Evolutionary conservation across 2,888 invertebrate species (phyloP).

Genomic region (Caenorhabditis angaria): DNA sequence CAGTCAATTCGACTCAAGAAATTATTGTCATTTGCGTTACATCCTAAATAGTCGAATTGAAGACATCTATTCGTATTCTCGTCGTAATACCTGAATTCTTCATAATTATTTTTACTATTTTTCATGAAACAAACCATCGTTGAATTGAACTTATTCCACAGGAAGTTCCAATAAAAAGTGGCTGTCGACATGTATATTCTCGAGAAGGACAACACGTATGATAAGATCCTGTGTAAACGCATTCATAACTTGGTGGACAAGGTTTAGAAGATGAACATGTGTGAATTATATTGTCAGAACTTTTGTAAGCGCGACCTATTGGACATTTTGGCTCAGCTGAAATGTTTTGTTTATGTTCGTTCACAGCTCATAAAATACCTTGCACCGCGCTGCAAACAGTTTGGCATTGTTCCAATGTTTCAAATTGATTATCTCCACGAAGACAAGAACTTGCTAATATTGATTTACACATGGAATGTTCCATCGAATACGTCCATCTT

Average conservation of each 20-base stretch:
- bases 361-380: slow-evolving; percentile 22
- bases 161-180: slow-evolving; percentile 22
- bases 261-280: slow-evolving; percentile 42
- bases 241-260: slow-evolving; percentile 64
- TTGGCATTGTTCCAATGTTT: slow-evolving; percentile 52
- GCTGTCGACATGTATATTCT: slow-evolving; percentile 44
- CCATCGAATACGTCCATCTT: slow-evolving; percentile 36
- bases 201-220: slow-evolving; percentile 62
- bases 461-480: slow-evolving; percentile 51
- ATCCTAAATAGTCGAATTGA: slow-evolving; percentile 61
- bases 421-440: slow-evolving; percentile 61
- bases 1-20: slow-evolving; percentile 56
- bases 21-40: slow-evolving; percentile 65
- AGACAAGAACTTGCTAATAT: slow-evolving; percentile 54
- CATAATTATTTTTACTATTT: neutral
- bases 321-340: slow-evolving; percentile 60
- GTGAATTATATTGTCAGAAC: slow-evolving; percentile 51
- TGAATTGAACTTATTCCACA: slow-evolving; percentile 79
- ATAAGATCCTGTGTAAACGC: slow-evolving; percentile 55
- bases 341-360: too few species aligned
- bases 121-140: slow-evolving; percentile 78
- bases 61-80: slow-evolving; percentile 44
- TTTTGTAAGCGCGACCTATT: slow-evolving; percentile 53
- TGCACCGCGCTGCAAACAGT: slow-evolving; percentile 53
- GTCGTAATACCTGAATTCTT: slow-evolving; percentile 48